phyloP scores from a whole-genome alignment of 2,113 vertebrate species.

The Pelmatolapia mariae region DNA sequence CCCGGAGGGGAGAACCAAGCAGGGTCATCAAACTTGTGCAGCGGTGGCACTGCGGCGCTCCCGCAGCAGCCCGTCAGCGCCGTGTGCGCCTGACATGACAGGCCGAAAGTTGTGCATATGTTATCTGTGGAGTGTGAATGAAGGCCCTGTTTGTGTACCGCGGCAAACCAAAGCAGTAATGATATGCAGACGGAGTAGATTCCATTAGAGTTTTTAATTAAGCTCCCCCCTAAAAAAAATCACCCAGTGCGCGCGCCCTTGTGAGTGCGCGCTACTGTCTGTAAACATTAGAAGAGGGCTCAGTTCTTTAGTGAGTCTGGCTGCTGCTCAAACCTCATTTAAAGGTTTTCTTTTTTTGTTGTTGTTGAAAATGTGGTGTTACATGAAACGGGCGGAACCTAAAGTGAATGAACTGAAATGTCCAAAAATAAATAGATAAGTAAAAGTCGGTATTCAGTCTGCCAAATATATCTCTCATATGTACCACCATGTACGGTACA shows the following conservation, averaged over 20 bases:
- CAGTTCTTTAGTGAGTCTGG: not conserved
- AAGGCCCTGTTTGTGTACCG: constrained; percentile 23
- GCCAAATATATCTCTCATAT: not conserved
- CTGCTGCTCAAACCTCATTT: not conserved
- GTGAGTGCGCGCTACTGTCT: constrained; percentile 68
- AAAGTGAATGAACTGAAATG: constrained; percentile 10
- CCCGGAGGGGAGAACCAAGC: not conserved
- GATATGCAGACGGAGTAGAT: constrained; percentile 22
- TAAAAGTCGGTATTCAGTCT: not conserved
- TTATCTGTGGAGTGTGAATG: not conserved
- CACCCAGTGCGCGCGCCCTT: not conserved
- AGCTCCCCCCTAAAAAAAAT: not conserved
- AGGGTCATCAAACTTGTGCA: constrained; percentile 10
- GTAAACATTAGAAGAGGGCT: constrained; percentile 30
- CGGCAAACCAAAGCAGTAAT: constrained; percentile 25
- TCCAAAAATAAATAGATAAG: not conserved
- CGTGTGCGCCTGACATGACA: not conserved
- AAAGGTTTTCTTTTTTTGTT: not conserved
- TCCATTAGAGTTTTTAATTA: constrained; percentile 59
- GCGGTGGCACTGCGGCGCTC: not conserved
- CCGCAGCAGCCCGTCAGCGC: not conserved
- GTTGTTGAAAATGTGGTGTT: not conserved
- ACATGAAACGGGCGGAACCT: not conserved
- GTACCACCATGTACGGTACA: not conserved
- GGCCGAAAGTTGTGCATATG: not conserved